Base-by-base conservation (phyloP, 2,113 vertebrate species). In the Oryzias woworae region DNA sequence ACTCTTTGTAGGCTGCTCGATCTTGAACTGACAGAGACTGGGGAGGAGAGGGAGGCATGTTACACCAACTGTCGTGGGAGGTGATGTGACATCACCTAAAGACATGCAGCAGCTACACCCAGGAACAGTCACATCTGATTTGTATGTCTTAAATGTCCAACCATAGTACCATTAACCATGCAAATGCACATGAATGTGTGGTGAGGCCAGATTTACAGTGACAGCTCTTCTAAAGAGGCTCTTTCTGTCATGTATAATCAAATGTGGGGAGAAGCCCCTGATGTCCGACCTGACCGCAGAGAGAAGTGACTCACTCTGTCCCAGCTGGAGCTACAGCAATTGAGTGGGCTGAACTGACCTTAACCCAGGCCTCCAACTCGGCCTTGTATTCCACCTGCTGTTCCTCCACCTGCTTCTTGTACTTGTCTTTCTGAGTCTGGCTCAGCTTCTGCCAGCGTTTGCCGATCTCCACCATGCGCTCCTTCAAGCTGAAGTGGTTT, bases 391-490 rank as follows among this genome's bases (percentile, higher is more conserved):
- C 91, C 18, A 79, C 81, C 87, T 94, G 93, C 77, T 92, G 90
- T 78, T 92, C 88, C 76, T 93, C 93, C 59, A 93, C 93, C 79
- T 83, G 87, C 66, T 91, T 92, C 87, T 93, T 94, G 86, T 94
- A 94, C 61, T 90, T 89, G 85, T 94, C 92, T 12, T 94, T 94
- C 77, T 92, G 92, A 5, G 7, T 64, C 74, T 88, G 91, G 62
- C 74, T 92, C 43, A 92, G 89, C n/a, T 91, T 91, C 75, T 94
- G 93, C 93, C 93, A 94, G 17, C 93, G 72, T 66, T 91, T 91
- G 7, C 93, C 93, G 17, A 94, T 93, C 88, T 94, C 93, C 85
- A 94, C 92, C 93, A 94, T 94, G 10, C 93, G 90, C 87, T 94
- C 92, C 76, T 93, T 93, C 78, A 93, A 82, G 48, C 91, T 92